A percentile compares a stretch with the other conserved stretches of the same genome.
phyloP scores from a whole-genome alignment of 1,140 invertebrate species.

The Macrotrachela quadricornifera region DNA sequence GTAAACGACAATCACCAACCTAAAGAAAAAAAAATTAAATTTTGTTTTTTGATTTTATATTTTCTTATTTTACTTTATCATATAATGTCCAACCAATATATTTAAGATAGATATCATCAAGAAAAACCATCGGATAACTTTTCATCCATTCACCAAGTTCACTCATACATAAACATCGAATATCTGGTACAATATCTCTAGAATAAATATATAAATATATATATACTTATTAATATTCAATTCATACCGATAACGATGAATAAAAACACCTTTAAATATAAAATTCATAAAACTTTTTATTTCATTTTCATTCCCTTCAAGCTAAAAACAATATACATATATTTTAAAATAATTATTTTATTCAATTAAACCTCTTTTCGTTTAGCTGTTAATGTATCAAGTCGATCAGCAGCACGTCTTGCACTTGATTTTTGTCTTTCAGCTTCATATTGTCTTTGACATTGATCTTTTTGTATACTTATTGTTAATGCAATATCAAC shows the following conservation, averaged over 20 bases:
- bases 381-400: conserved; percentile 73
- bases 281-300: conserved; percentile 97
- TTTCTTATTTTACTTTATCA: conserved; percentile 60
- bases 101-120: conserved; percentile 90
- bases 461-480: conserved; percentile 86
- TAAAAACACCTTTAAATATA: conserved; percentile 98
- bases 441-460: conserved; percentile 84
- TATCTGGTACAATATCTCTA: conserved; percentile 60
- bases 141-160: conserved; percentile 99
- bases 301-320: conserved; percentile 94
- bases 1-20: conserved; percentile 44
- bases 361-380: conserved; percentile 43
- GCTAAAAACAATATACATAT: background rate
- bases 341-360: too few species aligned
- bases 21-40: conserved; percentile 12
- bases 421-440: conserved; percentile 66
- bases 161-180: conserved; percentile 85
- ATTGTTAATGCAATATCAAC: conserved; percentile 90
- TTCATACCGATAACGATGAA: conserved; percentile 56
- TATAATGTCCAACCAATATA: conserved; percentile 98
- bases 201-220: too few species aligned
- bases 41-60: too few species aligned
- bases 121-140: conserved; percentile 85
- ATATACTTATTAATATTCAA: too few species aligned
- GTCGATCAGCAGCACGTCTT: conserved; percentile 49